phyloP scores from a whole-genome alignment of 2,888 invertebrate genomes.

The Conchocele bisecta region DNA sequence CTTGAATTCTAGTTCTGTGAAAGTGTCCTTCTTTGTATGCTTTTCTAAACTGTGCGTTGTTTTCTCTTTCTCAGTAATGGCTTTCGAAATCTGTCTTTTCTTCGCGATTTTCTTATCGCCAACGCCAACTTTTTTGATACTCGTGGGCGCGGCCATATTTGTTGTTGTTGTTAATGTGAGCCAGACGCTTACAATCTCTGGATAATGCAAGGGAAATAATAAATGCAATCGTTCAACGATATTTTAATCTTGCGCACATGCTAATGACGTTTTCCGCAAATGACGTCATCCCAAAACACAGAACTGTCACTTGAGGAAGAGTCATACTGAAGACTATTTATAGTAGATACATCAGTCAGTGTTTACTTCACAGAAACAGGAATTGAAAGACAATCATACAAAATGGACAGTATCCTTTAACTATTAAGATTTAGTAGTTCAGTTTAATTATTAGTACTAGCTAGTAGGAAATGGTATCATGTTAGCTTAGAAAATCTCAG shows the following conservation, averaged over 20 bases:
- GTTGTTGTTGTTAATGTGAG: too few species aligned
- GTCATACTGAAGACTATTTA: conserved; percentile 34
- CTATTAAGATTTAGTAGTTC: neutral
- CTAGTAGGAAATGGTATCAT: too few species aligned
- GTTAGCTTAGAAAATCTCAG: too few species aligned
- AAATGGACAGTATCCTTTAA: conserved; percentile 73
- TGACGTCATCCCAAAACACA: conserved; percentile 56
- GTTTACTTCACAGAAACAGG: neutral
- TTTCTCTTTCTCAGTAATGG: neutral
- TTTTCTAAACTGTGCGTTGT: too few species aligned
- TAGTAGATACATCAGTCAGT: neutral
- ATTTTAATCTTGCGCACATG: too few species aligned
- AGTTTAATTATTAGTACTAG: neutral
- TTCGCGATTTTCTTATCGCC: too few species aligned
- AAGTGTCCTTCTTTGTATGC: conserved; percentile 35
- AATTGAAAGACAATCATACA: neutral
- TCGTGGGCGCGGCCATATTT: conserved; percentile 31
- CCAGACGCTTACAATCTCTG: too few species aligned
- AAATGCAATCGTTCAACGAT: neutral
- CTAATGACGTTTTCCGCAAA: too few species aligned
- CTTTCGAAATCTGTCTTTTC: too few species aligned
- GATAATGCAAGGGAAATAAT: too few species aligned
- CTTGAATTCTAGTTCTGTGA: conserved; percentile 67
- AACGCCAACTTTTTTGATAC: too few species aligned
- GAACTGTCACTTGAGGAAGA: conserved; percentile 60